Conservation (phyloP, 2,888 invertebrate genomes). For the Muscina levida region DNA sequence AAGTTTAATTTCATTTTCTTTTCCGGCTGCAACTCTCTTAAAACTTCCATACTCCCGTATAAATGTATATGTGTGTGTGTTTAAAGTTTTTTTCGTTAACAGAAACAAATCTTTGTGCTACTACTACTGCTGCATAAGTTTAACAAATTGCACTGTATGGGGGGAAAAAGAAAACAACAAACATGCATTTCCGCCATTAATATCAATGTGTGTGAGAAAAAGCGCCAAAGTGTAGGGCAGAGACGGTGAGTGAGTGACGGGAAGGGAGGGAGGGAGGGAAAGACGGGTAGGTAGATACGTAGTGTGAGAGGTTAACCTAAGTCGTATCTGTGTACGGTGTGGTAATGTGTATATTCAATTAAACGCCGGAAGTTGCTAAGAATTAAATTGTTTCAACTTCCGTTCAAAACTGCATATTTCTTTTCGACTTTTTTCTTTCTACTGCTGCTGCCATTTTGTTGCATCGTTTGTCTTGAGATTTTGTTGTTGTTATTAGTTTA, state of each 20-base stretch:
- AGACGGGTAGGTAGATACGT: not conserved
- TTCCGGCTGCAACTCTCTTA: not conserved
- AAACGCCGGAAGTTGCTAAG: conserved; percentile 46
- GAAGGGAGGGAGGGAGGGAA: not conserved
- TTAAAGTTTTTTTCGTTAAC: no score
- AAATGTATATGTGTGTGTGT: no score
- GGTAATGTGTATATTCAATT: conserved; percentile 39
- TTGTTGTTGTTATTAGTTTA: no score
- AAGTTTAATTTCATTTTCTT: conserved; percentile 25
- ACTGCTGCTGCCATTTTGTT: not conserved
- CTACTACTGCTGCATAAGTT: no score
- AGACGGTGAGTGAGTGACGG: no score
- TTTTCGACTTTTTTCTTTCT: not conserved
- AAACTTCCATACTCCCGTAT: no score
- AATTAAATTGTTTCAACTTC: conserved; percentile 48
- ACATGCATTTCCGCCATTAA: conserved; percentile 31
- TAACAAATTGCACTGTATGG: not conserved
- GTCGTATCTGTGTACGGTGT: not conserved
- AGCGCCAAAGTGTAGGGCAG: not conserved
- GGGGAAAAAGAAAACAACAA: conserved; percentile 27
- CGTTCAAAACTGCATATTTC: conserved; percentile 25
- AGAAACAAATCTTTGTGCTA: conserved; percentile 21
- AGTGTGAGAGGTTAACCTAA: no score
- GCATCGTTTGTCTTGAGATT: no score
- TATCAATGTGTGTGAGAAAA: conserved; percentile 4